Percentiles rank a stretch among this genome's conserved stretches.
phyloP scores from a whole-genome alignment of 2,797 vertebrate species.

The Urosaurus nigricauda region DNA sequence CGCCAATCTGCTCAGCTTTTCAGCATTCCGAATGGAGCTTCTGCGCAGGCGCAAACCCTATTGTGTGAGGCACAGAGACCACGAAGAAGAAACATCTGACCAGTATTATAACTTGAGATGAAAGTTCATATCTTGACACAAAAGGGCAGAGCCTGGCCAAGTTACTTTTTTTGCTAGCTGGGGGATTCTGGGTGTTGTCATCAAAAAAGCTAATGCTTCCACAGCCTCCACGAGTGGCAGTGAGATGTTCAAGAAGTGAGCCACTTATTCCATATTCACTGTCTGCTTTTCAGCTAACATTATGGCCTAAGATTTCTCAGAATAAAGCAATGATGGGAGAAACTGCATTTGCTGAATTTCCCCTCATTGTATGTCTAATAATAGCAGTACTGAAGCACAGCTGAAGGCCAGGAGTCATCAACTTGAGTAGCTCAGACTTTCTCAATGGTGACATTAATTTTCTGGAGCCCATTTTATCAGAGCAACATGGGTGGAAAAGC shows the following conservation, averaged over 20 bases:
- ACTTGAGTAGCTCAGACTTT: conserved; percentile 27
- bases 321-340: not conserved
- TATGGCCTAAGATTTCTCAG: not conserved
- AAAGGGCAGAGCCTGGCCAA: too few relatives aligned
- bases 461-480: not conserved
- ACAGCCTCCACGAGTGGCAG: not conserved
- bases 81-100: too few relatives aligned
- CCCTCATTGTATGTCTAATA: not conserved
- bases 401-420: conserved; percentile 29
- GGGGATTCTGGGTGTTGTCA: too few relatives aligned
- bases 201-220: too few relatives aligned
- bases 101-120: too few relatives aligned
- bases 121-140: not conserved
- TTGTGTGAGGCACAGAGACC: too few relatives aligned
- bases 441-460: conserved; percentile 24
- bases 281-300: not conserved
- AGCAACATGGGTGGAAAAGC: accelerated
- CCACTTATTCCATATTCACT: not conserved
- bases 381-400: not conserved
- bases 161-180: too few relatives aligned
- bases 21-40: too few relatives aligned
- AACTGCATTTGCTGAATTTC: not conserved
- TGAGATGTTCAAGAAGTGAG: not conserved
- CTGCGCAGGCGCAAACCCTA: too few relatives aligned
- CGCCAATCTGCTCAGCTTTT: too few relatives aligned